Evolutionary conservation across 2,888 invertebrate species (phyloP).

Genomic region (Lepidocyrtinus sp.): DNA sequence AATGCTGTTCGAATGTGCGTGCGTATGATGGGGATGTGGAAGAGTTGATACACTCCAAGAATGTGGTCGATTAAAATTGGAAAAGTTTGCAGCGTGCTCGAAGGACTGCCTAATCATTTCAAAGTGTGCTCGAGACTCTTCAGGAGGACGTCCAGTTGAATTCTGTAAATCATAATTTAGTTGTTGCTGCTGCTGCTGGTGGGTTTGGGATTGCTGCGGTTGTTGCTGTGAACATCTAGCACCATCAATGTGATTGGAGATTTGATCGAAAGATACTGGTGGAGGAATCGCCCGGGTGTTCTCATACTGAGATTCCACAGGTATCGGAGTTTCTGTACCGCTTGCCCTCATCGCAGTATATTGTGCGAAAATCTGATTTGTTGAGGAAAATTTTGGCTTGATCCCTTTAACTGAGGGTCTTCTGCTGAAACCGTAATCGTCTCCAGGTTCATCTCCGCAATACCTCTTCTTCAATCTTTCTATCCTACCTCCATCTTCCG

Average conservation of each 20-base stretch:
- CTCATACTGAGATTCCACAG: conserved; percentile 67
- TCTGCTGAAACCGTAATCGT: conserved; percentile 91
- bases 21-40: conserved; percentile 64
- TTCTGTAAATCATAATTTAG: conserved; percentile 47
- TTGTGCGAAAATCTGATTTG: conserved; percentile 73
- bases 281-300: conserved; percentile 61
- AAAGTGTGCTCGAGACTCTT: conserved; percentile 60
- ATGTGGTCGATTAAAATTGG: conserved; percentile 69
- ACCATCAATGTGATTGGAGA: conserved; percentile 56
- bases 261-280: conserved; percentile 54
- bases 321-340: conserved; percentile 63
- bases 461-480: conserved; percentile 86
- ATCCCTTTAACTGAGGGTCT: conserved; percentile 92
- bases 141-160: conserved; percentile 46
- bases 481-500: conserved; percentile 86
- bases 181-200: conserved; percentile 3
- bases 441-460: conserved; percentile 82
- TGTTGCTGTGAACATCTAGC: conserved; percentile 40
- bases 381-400: conserved; percentile 87
- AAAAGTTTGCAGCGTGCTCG: conserved; percentile 67
- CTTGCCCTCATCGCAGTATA: conserved; percentile 66
- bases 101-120: conserved; percentile 69
- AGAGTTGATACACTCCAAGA: conserved; percentile 67
- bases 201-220: not conserved
- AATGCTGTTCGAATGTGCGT: conserved; percentile 64